Evolutionary conservation across 2,888 invertebrate genomes (phyloP).

Genomic region (Drosophila eohydei): DNA sequence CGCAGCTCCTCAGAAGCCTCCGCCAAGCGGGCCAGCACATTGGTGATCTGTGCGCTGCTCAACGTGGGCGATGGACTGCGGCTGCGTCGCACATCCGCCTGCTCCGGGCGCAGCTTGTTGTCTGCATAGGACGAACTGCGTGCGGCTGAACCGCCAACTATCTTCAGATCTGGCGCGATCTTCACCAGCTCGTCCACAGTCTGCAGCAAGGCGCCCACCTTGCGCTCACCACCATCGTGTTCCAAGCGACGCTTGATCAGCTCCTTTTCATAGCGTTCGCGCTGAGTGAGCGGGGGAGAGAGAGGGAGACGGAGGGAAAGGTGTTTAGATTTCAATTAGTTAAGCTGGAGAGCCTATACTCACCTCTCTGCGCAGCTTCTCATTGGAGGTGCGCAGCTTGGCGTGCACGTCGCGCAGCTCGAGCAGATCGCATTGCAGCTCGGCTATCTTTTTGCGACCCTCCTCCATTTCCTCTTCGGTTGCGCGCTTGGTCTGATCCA

Average conservation of each 20-base stretch:
- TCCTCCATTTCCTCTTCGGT: conserved; percentile 96
- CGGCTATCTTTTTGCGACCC: conserved; percentile 92
- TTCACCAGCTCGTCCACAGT: conserved; percentile 92
- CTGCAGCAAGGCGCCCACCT: conserved; percentile 90
- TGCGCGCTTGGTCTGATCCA: conserved; percentile 93
- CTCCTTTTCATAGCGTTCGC: conserved; percentile 93
- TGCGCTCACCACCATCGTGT: conserved; percentile 91
- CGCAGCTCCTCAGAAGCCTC: conserved; percentile 90
- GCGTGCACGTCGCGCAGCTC: conserved; percentile 96
- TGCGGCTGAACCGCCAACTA: conserved; percentile 78
- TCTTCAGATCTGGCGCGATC: conserved; percentile 89
- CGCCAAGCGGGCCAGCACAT: conserved; percentile 87
- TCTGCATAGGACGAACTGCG: conserved; percentile 57
- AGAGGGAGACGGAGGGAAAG: not conserved
- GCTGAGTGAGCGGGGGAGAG: conserved; percentile 74
- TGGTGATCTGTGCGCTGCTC: conserved; percentile 80
- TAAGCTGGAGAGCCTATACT: not conserved
- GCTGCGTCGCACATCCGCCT: conserved; percentile 66
- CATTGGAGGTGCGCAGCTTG: conserved; percentile 95
- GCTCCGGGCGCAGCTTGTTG: conserved; percentile 80
- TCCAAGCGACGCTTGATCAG: conserved; percentile 87
- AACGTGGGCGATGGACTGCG: conserved; percentile 83
- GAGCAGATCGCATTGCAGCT: conserved; percentile 94
- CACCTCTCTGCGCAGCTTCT: conserved; percentile 92
- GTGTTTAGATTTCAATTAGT: too few species aligned